A percentile compares a stretch with the other conserved stretches of the same genome.
Evolutionary conservation across 2,797 vertebrate genomes (phyloP).

Genomic region (Amblyopsis hoosieri): DNA sequence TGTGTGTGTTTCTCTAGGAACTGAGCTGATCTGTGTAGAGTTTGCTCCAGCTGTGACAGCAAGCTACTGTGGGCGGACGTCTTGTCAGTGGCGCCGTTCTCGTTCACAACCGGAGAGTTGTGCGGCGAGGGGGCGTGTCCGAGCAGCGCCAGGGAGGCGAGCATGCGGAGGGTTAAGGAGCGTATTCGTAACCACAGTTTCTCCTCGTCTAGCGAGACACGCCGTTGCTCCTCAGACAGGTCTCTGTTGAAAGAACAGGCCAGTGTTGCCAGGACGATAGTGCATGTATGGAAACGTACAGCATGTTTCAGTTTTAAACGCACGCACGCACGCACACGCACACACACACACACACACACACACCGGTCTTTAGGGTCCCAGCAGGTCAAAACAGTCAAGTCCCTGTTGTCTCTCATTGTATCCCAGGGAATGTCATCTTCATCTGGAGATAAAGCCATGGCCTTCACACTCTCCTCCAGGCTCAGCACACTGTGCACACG

Average conservation of each 20-base stretch:
- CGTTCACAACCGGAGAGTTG: constrained; percentile 85
- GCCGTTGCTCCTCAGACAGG: constrained; percentile 86
- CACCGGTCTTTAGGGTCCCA: constrained; percentile 92
- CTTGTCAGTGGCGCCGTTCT: constrained; percentile 89
- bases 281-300: too few relatives aligned
- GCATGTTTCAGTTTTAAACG: too few relatives aligned
- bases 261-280: background rate
- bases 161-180: constrained; percentile 88
- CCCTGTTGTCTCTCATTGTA: constrained; percentile 91
- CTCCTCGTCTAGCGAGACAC: constrained; percentile 90
- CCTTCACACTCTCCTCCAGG: constrained; percentile 94
- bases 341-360: background rate
- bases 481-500: constrained; percentile 65
- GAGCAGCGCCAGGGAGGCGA: constrained; percentile 81
- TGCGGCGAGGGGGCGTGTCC: constrained; percentile 79
- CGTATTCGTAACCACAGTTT: constrained; percentile 89
- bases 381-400: constrained; percentile 91
- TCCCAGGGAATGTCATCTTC: constrained; percentile 98
- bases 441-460: constrained; percentile 93
- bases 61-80: constrained; percentile 77
- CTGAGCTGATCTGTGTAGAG: constrained; percentile 81
- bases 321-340: background rate
- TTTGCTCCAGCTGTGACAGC: constrained; percentile 83
- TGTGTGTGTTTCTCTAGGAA: constrained; percentile 76
- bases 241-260: constrained; percentile 68